A percentile compares a stretch with the other conserved stretches of the same genome.
Conservation (phyloP, 1,140 invertebrate genomes). For the Camponotus floridanus region DNA sequence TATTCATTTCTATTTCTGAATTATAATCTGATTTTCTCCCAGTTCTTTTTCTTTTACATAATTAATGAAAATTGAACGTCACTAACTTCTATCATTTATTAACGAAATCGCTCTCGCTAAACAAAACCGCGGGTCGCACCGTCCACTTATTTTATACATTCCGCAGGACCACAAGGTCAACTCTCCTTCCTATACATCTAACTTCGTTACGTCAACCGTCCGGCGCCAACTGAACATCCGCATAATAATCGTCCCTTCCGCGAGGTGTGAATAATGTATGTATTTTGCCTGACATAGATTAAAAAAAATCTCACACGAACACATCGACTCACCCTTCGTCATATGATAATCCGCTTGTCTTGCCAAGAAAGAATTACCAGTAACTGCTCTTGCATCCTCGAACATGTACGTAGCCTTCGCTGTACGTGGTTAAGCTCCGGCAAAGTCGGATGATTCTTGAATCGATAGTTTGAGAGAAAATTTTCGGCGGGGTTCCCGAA, state of each 20-base stretch:
- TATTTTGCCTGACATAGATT: background rate
- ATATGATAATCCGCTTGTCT: slow-evolving; percentile 12
- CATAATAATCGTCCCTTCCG: background rate
- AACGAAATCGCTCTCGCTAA: background rate
- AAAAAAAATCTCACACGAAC: background rate
- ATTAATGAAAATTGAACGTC: background rate
- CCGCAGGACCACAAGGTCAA: slow-evolving; percentile 33
- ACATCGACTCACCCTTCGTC: slow-evolving; percentile 22
- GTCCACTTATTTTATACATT: slow-evolving; percentile 48
- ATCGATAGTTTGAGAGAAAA: slow-evolving; percentile 36
- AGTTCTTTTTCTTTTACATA: background rate
- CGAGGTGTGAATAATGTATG: background rate
- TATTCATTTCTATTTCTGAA: too few species aligned
- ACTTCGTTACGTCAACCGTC: slow-evolving; percentile 28
- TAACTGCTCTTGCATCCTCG: slow-evolving; percentile 45
- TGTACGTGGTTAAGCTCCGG: background rate
- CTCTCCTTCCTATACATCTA: slow-evolving; percentile 7
- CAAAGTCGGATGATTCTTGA: background rate
- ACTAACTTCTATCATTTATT: slow-evolving; percentile 4
- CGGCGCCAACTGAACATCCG: slow-evolving; percentile 10
- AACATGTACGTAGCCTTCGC: slow-evolving; percentile 50
- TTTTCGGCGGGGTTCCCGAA: background rate
- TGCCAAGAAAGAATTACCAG: slow-evolving; percentile 18
- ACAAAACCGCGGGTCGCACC: slow-evolving; percentile 21
- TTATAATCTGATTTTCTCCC: background rate